phyloP scores from a whole-genome alignment of 2,113 vertebrate genomes.

The Galemys pyrenaicus region DNA sequence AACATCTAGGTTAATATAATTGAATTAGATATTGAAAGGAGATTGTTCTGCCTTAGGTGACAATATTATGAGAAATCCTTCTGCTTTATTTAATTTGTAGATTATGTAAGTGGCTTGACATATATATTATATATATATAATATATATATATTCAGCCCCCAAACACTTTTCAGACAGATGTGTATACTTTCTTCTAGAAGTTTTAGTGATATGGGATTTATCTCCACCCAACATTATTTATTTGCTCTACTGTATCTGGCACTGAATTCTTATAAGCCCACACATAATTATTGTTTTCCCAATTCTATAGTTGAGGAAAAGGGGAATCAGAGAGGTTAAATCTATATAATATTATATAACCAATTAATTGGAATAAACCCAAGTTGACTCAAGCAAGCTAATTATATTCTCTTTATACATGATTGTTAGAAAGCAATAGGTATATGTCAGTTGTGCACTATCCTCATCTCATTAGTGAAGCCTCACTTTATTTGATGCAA shows the following conservation, averaged over 20 bases:
- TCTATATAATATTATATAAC: neutral
- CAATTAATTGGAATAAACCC: neutral
- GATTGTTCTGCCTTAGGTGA: slow-evolving; percentile 56
- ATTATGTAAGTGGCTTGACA: neutral
- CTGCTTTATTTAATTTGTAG: slow-evolving; percentile 58
- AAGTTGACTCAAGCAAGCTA: neutral
- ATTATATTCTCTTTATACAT: neutral
- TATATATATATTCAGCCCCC: slow-evolving; percentile 49
- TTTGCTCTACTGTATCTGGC: neutral
- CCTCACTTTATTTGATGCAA: neutral
- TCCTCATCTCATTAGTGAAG: neutral
- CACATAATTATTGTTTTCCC: neutral
- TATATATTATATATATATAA: too few relatives aligned
- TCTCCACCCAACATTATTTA: slow-evolving; percentile 33
- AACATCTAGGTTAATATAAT: slow-evolving; percentile 79
- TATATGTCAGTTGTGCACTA: neutral
- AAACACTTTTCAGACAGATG: slow-evolving; percentile 55
- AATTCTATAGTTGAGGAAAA: neutral
- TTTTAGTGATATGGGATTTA: slow-evolving; percentile 55
- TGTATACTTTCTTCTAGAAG: slow-evolving; percentile 26
- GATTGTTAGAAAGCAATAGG: neutral
- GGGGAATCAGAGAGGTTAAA: neutral
- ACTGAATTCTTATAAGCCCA: slow-evolving; percentile 1
- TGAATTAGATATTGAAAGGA: slow-evolving; percentile 76
- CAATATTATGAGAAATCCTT: slow-evolving; percentile 68